These are phyloP conservation scores for Diachrysia chrysitis DNA, from an alignment of 2,888 invertebrate genomes.

Conservation along the genomic window DNA sequence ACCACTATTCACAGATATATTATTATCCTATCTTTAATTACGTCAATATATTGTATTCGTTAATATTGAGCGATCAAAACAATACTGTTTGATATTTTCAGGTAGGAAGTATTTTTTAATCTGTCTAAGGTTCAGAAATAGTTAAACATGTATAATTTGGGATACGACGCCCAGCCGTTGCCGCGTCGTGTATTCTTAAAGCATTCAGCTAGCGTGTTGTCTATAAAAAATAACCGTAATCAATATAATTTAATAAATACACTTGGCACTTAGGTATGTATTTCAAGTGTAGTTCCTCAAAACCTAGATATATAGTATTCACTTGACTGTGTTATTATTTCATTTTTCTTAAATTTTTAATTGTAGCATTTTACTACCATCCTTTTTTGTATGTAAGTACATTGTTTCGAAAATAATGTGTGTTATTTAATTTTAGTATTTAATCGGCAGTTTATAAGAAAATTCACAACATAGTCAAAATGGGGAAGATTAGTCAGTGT, in stretches of 20 bases:
- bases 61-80: not conserved
- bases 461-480: slow-evolving; percentile 20
- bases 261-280: not conserved
- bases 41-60: not conserved
- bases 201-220: not conserved
- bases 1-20: not conserved
- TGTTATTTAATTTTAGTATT: slow-evolving; percentile 41
- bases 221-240: not conserved
- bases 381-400: not conserved
- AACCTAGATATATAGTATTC: not conserved
- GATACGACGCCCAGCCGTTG: not conserved
- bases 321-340: not conserved
- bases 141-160: slow-evolving; percentile 2
- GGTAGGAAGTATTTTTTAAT: not conserved
- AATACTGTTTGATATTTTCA: slow-evolving; percentile 1
- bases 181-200: not conserved
- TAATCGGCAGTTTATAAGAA: slow-evolving; percentile 9
- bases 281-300: not conserved
- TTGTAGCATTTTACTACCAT: not conserved
- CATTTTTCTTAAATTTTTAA: not conserved
- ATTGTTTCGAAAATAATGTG: not conserved
- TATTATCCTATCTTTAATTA: not conserved
- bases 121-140: slow-evolving; percentile 2
- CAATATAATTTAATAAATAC: not conserved
- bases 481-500: slow-evolving; percentile 37